Conservation (phyloP, 2,888 invertebrate genomes). For the Trichopria drosophilae region DNA sequence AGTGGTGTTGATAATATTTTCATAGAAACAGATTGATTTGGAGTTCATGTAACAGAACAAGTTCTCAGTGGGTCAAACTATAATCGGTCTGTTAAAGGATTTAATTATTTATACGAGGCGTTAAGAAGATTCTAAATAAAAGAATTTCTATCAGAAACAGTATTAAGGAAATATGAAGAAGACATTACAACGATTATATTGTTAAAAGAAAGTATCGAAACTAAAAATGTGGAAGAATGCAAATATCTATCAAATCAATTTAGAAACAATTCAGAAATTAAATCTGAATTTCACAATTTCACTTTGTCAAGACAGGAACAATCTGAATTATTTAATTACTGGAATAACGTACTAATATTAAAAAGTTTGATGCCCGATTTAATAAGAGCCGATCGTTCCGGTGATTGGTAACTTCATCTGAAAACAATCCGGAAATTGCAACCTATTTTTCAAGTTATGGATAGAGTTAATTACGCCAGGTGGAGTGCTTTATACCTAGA, state of each 20-base stretch:
- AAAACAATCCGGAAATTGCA: slow-evolving; percentile 5
- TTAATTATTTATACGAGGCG: slow-evolving; percentile 8
- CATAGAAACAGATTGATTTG: slow-evolving; percentile 9
- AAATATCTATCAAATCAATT: not conserved
- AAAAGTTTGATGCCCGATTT: not conserved
- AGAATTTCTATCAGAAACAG: slow-evolving; percentile 4
- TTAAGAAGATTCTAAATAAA: slow-evolving; percentile 10
- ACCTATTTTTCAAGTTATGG: slow-evolving; percentile 16
- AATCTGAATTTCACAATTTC: slow-evolving; percentile 4
- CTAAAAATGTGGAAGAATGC: slow-evolving; percentile 3
- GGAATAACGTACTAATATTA: slow-evolving; percentile 7
- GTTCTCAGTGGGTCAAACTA: slow-evolving; percentile 13
- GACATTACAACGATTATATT: not conserved
- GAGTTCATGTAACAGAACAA: slow-evolving; percentile 9
- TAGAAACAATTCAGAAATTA: not conserved
- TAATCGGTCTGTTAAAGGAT: slow-evolving; percentile 9
- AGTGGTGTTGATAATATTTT: slow-evolving; percentile 18
- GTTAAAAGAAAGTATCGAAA: not conserved
- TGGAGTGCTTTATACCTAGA: slow-evolving; percentile 14
- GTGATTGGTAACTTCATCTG: slow-evolving; percentile 9
- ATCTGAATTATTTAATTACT: slow-evolving; percentile 6
- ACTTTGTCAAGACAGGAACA: not conserved
- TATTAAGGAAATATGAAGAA: not conserved
- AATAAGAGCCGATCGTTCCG: slow-evolving; percentile 7
- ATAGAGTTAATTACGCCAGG: slow-evolving; percentile 17